Base-by-base conservation (phyloP, 30 jellyfish, hydroid and myxozoan species). In the Pelagia noctiluca region DNA sequence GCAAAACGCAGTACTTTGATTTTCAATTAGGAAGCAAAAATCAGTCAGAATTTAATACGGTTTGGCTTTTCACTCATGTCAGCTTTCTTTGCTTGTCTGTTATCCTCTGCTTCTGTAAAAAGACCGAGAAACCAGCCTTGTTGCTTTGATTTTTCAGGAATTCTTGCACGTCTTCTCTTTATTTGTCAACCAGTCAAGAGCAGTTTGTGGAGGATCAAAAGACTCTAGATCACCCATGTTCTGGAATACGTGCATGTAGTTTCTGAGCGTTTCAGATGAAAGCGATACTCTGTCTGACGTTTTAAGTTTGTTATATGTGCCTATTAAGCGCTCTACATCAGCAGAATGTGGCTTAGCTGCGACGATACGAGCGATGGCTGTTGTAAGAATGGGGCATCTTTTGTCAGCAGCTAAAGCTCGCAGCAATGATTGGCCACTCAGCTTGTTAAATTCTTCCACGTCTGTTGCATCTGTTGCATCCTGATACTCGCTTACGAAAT, bases 261-360 rank as follows among this genome's bases (percentile, higher is more conserved):
- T 42, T 69, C 66, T 30, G 4, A 33, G 34, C 3, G 77, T 63
- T 7, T 7, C 24, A 2, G 77, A 30, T 3, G 77, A 63, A 5
- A 72, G 47, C 13, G 75, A 72, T 72, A 48, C 46, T 31, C 85
- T 72, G 46, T 72, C 85, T 22, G 72, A 42, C 10, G 85, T 72
- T 46, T 72, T 72, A 26, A 72, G 72, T 16, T 46, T 72, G 46
- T 72, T 72, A 52, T 72, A 72, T 25, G 85, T 72, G 50, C 75
- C 47, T 2, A 72, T 72, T 13, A 75, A 63, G 22, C 88, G 37
- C 88, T 77, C 88, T 30, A 35, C 88, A 60, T 77, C 81, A n/a
- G 88, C 80, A 35, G 69, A 77, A 31, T 77, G 88, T 32, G 88
- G 88, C 38, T 77, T 77, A 5, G 88, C 88, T 26, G 88, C 88